Percentiles rank a stretch among this genome's conserved stretches.
Evolutionary conservation across 2,888 invertebrate genomes (phyloP).

Genomic region (Diploptera punctata): DNA sequence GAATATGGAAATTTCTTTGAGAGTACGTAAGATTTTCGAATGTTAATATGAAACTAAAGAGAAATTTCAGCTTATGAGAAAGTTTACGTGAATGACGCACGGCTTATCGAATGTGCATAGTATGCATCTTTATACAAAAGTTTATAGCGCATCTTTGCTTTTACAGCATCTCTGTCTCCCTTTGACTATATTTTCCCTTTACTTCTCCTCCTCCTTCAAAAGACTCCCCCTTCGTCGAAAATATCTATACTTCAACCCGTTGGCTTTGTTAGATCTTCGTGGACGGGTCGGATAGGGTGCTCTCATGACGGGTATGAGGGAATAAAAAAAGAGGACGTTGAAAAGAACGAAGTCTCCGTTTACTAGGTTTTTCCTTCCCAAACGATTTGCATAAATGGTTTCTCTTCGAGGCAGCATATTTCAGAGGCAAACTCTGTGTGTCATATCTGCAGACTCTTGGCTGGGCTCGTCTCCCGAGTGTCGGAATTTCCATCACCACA

Average conservation of each 20-base stretch:
- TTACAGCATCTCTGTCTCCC: too few relatives aligned
- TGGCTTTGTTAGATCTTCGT: neutral
- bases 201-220: too few relatives aligned
- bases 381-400: neutral
- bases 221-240: too few relatives aligned
- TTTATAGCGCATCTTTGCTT: neutral
- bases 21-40: too few relatives aligned
- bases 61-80: too few relatives aligned
- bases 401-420: neutral
- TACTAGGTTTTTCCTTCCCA: neutral
- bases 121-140: neutral
- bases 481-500: too few relatives aligned
- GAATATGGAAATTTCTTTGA: too few relatives aligned
- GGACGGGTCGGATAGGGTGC: too few relatives aligned
- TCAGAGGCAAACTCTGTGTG: neutral
- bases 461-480: too few relatives aligned
- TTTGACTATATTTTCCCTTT: too few relatives aligned
- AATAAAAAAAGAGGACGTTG: neutral
- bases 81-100: neutral
- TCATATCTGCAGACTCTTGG: too few relatives aligned
- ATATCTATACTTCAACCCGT: neutral
- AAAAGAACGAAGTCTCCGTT: neutral
- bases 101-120: neutral
- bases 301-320: neutral
- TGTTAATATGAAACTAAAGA: too few relatives aligned